Percentiles rank a stretch among this genome's conserved stretches.
These are phyloP conservation scores for Catagonus wagneri DNA, from an alignment of 2,113 vertebrate species.

Conservation along the genomic window DNA sequence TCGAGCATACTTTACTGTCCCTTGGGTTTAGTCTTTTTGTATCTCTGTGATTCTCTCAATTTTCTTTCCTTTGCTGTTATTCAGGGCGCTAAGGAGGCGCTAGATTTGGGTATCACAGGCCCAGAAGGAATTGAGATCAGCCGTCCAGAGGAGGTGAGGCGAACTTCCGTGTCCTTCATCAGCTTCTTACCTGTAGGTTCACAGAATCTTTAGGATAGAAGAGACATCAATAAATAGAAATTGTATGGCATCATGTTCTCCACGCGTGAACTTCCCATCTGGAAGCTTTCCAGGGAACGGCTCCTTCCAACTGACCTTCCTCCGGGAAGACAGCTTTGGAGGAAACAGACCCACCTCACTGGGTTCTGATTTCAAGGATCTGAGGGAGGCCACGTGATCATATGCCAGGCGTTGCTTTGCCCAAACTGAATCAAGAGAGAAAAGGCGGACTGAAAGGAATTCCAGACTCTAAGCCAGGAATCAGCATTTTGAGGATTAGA, in stretches of 20 bases:
- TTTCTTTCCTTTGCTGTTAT: slow-evolving; percentile 12
- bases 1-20: not conserved
- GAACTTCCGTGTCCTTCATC: not conserved
- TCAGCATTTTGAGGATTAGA: not conserved
- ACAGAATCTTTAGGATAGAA: not conserved
- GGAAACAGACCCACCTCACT: not conserved
- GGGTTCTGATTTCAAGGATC: slow-evolving; percentile 32
- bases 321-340: not conserved
- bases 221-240: not conserved
- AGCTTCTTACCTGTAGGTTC: not conserved
- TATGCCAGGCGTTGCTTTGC: not conserved
- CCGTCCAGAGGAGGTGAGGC: slow-evolving; percentile 95
- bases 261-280: not conserved
- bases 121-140: slow-evolving; percentile 99
- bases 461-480: not conserved
- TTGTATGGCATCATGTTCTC: not conserved
- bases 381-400: not conserved
- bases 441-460: not conserved
- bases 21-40: not conserved
- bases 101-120: slow-evolving; percentile 97
- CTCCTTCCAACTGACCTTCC: not conserved
- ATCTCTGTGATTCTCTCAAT: not conserved
- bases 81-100: slow-evolving; percentile 95
- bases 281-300: not conserved
- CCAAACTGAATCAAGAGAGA: not conserved